These are phyloP conservation scores for Polymixis lichenea DNA, from an alignment of 2,888 invertebrate species.

Conservation along the genomic window DNA sequence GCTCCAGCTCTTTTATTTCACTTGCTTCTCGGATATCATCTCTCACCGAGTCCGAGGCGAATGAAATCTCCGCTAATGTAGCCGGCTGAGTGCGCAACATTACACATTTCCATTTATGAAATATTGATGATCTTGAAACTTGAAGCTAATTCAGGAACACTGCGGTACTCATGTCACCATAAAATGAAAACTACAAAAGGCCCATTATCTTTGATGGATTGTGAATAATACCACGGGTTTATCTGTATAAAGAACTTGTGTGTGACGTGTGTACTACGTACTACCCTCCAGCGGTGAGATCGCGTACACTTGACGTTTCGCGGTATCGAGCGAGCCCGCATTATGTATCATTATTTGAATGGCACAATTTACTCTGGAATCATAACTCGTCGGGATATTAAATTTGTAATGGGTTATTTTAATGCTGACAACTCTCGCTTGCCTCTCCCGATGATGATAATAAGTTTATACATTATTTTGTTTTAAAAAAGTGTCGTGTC, in stretches of 20 bases:
- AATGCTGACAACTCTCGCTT: conserved; percentile 76
- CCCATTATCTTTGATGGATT: conserved; percentile 51
- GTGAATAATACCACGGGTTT: conserved; percentile 42
- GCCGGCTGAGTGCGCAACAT: conserved; percentile 25
- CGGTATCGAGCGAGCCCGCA: conserved; percentile 82
- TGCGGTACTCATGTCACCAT: conserved; percentile 41
- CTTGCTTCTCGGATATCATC: conserved; percentile 84
- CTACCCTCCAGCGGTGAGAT: conserved; percentile 66
- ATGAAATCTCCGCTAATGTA: conserved; percentile 58
- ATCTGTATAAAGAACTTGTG: conserved; percentile 20
- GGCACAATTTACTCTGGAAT: conserved; percentile 86
- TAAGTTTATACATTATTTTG: conserved; percentile 61
- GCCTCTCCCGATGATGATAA: conserved; percentile 67
- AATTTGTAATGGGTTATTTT: conserved; percentile 85
- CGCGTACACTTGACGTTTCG: conserved; percentile 68
- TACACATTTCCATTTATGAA: conserved; percentile 54
- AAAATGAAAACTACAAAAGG: conserved; percentile 45
- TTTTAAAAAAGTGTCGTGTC: conserved; percentile 51
- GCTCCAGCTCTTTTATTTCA: conserved; percentile 88
- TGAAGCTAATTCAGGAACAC: conserved; percentile 37
- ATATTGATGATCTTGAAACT: conserved; percentile 49
- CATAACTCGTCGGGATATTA: conserved; percentile 83
- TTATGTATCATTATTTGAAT: conserved; percentile 89
- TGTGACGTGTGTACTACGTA: conserved; percentile 22
- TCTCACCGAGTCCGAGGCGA: conserved; percentile 69